Percentiles rank a stretch among this genome's conserved stretches.
Conservation (phyloP, 2,113 vertebrate species). For the Anser cygnoides region DNA sequence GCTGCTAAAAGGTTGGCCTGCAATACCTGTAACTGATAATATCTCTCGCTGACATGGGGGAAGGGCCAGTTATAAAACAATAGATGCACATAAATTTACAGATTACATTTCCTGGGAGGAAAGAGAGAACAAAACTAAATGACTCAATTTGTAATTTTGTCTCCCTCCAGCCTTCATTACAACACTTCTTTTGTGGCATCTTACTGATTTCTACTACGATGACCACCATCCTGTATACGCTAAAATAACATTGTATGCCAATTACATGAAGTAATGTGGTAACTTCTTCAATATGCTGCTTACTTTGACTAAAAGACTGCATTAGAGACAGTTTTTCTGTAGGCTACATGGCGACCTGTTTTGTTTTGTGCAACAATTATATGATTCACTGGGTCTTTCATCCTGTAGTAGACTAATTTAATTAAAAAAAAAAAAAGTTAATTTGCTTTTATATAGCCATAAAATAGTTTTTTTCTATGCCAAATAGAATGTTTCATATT, state of each 20-base stretch:
- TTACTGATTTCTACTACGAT: background rate
- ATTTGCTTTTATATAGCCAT: background rate
- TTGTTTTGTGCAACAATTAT: conserved; percentile 26
- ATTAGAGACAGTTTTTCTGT: conserved; percentile 4
- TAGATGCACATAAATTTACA: background rate
- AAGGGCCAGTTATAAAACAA: background rate
- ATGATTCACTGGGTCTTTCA: conserved; percentile 26
- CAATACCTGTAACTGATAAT: background rate
- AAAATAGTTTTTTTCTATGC: background rate
- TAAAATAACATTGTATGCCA: background rate
- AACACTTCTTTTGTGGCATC: background rate
- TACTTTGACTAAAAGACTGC: conserved; percentile 28
- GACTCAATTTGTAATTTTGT: background rate
- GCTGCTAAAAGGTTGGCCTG: background rate
- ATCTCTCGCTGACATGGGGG: background rate
- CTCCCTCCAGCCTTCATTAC: background rate
- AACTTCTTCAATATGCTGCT: conserved; percentile 32
- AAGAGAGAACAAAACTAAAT: background rate
- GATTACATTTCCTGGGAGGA: background rate
- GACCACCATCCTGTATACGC: background rate
- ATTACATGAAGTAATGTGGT: background rate
- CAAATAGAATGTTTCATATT: conserved; percentile 3
- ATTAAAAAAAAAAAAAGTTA: background rate
- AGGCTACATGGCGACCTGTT: conserved; percentile 2
- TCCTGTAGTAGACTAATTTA: background rate